These are phyloP conservation scores for Microdon myrmicae DNA, from an alignment of 2,888 invertebrate genomes.

Conservation along the genomic window DNA sequence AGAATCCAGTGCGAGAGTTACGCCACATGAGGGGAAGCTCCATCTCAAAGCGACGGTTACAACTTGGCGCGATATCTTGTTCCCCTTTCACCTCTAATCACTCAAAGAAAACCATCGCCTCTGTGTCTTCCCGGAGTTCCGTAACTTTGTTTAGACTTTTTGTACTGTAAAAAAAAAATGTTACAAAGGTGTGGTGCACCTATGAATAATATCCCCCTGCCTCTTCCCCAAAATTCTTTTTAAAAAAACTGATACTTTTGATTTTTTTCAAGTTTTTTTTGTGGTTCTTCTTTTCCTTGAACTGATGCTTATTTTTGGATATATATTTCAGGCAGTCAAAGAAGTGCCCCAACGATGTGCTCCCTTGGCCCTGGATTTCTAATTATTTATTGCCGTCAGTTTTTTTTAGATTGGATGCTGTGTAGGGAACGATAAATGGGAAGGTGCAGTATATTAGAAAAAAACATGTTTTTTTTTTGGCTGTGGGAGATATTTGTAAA, in stretches of 20 bases:
- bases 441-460: too few relatives aligned
- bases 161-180: constrained; percentile 31
- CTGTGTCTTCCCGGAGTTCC: too few relatives aligned
- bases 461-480: too few relatives aligned
- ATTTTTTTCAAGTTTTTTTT: constrained; percentile 5
- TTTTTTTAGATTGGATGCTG: constrained; percentile 32
- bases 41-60: constrained; percentile 41
- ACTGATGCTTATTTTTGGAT: too few relatives aligned
- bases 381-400: constrained; percentile 36
- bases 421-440: background rate
- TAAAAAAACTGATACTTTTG: too few relatives aligned
- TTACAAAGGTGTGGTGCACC: constrained; percentile 46
- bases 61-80: constrained; percentile 14
- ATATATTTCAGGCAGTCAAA: constrained; percentile 35
- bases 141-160: constrained; percentile 16
- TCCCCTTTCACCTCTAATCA: constrained; percentile 1
- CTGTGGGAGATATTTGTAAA: too few relatives aligned
- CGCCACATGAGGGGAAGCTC: constrained; percentile 34
- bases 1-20: constrained; percentile 23
- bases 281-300: constrained; percentile 16
- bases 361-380: constrained; percentile 31
- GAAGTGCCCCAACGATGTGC: constrained; percentile 22
- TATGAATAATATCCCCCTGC: constrained; percentile 7
- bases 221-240: constrained; percentile 1
- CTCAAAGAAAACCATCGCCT: background rate